A percentile compares a stretch with the other conserved stretches of the same genome.
Evolutionary conservation across 2,888 invertebrate genomes (phyloP).

Genomic region (Mythimna lalbum): DNA sequence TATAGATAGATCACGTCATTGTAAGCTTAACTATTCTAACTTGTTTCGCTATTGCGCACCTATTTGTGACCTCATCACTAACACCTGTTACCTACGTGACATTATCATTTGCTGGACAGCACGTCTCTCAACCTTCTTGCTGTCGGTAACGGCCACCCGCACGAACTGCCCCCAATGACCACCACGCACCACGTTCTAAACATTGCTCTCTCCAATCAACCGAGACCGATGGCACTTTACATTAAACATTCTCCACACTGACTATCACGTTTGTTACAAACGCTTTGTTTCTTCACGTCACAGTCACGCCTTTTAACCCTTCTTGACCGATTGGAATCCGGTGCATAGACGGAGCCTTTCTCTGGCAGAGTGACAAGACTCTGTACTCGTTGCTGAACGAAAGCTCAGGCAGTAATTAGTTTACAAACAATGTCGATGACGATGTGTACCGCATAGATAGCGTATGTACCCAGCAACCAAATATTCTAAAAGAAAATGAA

Average conservation of each 20-base stretch:
- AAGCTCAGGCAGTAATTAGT: background rate
- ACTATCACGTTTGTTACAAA: constrained; percentile 4
- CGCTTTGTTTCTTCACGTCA: constrained; percentile 5
- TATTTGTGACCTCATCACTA: background rate
- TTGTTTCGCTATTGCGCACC: background rate
- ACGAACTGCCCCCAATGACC: background rate
- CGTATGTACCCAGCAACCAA: background rate
- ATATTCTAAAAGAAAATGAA: background rate
- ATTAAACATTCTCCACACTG: constrained; percentile 32
- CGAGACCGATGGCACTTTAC: constrained; percentile 12
- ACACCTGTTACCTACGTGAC: background rate
- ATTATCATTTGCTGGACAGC: background rate
- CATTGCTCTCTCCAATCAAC: constrained; percentile 11
- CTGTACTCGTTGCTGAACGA: no score
- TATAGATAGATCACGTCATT: background rate
- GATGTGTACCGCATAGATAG: background rate
- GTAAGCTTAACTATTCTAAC: background rate
- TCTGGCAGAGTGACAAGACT: background rate
- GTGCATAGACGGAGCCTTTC: background rate
- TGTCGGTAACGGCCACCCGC: constrained; percentile 2
- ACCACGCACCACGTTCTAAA: background rate
- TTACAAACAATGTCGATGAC: background rate
- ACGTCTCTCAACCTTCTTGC: background rate
- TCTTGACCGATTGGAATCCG: background rate
- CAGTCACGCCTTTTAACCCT: constrained; percentile 8